Conservation (phyloP, 2,888 invertebrate genomes). For the Drosophila kanekoi region DNA sequence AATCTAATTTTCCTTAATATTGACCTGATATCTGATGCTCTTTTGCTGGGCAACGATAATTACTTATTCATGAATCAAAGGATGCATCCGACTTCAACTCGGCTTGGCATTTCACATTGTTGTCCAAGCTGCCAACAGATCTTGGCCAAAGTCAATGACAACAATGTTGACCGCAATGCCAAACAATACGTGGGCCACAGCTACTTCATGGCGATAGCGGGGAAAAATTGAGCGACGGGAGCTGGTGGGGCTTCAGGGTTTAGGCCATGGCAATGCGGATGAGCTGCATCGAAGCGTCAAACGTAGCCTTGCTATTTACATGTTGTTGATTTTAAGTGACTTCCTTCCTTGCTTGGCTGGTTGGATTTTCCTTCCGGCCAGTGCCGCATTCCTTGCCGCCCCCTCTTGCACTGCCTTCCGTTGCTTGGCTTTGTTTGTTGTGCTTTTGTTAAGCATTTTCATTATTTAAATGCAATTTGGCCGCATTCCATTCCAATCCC, state of each 20-base stretch:
- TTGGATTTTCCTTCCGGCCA: slow-evolving; percentile 32
- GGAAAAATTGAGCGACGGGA: too few relatives aligned
- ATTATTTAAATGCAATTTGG: slow-evolving; percentile 69
- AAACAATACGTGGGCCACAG: slow-evolving; percentile 19
- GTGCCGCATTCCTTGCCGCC: not conserved
- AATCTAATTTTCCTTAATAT: too few relatives aligned
- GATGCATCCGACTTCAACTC: slow-evolving; percentile 11
- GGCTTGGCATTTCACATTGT: slow-evolving; percentile 12
- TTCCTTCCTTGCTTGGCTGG: slow-evolving; percentile 52
- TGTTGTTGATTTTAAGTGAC: slow-evolving; percentile 72
- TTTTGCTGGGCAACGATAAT: slow-evolving; percentile 13
- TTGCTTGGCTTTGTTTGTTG: slow-evolving; percentile 44
- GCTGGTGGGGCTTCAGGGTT: not conserved
- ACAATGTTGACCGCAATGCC: slow-evolving; percentile 35
- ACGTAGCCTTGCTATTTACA: slow-evolving; percentile 58
- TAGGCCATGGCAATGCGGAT: slow-evolving; percentile 20
- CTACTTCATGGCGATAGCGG: not conserved
- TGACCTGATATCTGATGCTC: slow-evolving; percentile 4
- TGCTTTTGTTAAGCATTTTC: slow-evolving; percentile 60
- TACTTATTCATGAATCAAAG: slow-evolving; percentile 30
- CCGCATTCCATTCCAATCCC: slow-evolving; percentile 12
- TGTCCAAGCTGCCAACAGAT: slow-evolving; percentile 12
- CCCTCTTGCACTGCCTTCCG: not conserved
- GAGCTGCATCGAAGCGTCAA: slow-evolving; percentile 51
- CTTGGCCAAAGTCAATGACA: slow-evolving; percentile 47